Evolutionary conservation across 2,888 invertebrate species (phyloP), one percentile per base, ranked within the genome.

Genomic region (Argyresthia goedartella): DNA sequence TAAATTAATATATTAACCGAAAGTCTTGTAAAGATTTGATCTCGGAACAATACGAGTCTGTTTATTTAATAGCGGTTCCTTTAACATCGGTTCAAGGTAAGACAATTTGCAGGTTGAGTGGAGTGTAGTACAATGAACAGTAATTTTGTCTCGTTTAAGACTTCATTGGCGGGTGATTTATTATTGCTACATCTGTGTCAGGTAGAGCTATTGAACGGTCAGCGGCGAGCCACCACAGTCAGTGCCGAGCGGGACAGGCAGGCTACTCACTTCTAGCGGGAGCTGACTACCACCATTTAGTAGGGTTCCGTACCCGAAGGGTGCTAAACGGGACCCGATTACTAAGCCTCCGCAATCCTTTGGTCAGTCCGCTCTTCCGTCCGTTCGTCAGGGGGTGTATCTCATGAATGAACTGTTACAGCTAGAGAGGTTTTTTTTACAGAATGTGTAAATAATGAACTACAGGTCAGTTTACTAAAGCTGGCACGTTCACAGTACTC

Each of bases 131-230:
- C 25, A 25, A 25, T 6, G 25, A 25, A 13, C 25, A 16, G 49
- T 49, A 36, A 49, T 57, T 63, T 56, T 57, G 61, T 57, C 54
- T 57, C 53, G 60, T 59, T 53, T 54, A 61, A 57, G 58, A 57
- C 60, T 66, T 61, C 62, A 64, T 64, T 57, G 60, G 57, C 55
- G 58, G 39, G 51, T 55, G 60, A 63, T 63, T 63, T 63, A 64
- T 65, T 59, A 55, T 58, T 53, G 52, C 52, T 25, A 25, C 25
- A 25, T 25, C 3, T 6, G 25, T 25, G 25, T 25, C 25, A 6
- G 25, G 33, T n/a, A 46, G 47, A 46, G 35, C 34, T 47, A 33
- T 47, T n/a, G 47, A 11, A 33, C 13, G 34, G 33, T 2, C 11
- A 9, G 11, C 10, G 14, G 10, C 48, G 14, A 48, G 14, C 15